Percentiles rank a stretch among this genome's conserved stretches.
Conservation (phyloP, 2,888 invertebrate genomes). For the Pyrgus malvae region DNA sequence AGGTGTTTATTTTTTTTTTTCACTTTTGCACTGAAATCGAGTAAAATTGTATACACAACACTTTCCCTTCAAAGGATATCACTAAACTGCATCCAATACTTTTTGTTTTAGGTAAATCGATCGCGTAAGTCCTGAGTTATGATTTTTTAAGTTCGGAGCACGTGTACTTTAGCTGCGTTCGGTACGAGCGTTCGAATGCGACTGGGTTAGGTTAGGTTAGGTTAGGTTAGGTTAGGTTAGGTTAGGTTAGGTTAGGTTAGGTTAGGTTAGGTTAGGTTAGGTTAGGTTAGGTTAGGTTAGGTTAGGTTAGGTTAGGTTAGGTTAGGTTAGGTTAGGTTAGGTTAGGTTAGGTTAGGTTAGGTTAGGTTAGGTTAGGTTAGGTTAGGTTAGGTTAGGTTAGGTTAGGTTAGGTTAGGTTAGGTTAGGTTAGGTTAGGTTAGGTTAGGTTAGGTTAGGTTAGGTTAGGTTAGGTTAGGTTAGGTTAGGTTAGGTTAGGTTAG, state of each 20-base stretch:
- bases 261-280: conserved; percentile 30
- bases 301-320: conserved; percentile 34
- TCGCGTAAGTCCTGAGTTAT: too few species aligned
- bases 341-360: conserved; percentile 21
- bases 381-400: conserved; percentile 34
- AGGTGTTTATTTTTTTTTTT: too few species aligned
- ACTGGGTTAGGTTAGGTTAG: conserved; percentile 19
- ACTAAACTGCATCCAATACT: too few species aligned
- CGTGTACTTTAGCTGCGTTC: too few species aligned
- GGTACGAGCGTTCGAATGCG: too few species aligned
- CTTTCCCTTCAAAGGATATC: too few species aligned
- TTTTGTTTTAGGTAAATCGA: too few species aligned
- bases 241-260: conserved; percentile 14
- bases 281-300: conserved; percentile 34
- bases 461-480: conserved; percentile 36
- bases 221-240: conserved; percentile 16
- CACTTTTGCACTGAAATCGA: too few species aligned
- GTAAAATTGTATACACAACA: too few species aligned
- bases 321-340: conserved; percentile 29
- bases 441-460: conserved; percentile 28
- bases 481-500: conserved; percentile 34
- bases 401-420: conserved; percentile 35
- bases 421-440: neutral
- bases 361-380: neutral
- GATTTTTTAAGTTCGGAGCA: too few species aligned